A percentile compares a stretch with the other conserved stretches of the same genome.
phyloP scores from a whole-genome alignment of 2,797 vertebrate genomes.

The Mormyrops boulengeri region DNA sequence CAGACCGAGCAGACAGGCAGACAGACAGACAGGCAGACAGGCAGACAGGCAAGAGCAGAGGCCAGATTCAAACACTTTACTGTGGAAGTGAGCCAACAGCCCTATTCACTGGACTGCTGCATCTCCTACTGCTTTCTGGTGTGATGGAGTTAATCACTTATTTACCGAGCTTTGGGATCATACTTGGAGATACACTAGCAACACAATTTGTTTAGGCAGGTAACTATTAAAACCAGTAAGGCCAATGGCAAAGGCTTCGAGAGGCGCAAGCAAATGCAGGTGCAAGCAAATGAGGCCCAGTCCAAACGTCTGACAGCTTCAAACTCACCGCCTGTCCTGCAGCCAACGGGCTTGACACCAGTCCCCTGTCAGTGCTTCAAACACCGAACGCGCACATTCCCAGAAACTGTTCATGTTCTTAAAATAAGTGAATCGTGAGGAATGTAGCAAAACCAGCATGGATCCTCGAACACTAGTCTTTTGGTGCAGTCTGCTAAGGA shows the following conservation, averaged over 20 bases:
- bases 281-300: neutral
- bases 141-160: constrained; percentile 24
- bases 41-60: neutral
- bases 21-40: neutral
- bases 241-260: neutral
- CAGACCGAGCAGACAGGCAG: neutral
- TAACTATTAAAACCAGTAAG: constrained; percentile 17
- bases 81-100: neutral
- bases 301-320: neutral
- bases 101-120: neutral
- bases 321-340: constrained; percentile 11
- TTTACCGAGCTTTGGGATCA: neutral
- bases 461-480: neutral
- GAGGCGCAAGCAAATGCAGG: neutral
- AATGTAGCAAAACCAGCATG: neutral
- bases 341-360: constrained; percentile 11
- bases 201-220: constrained; percentile 11
- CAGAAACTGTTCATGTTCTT: neutral
- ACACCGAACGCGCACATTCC: neutral
- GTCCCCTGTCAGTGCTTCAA: neutral
- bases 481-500: neutral
- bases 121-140: neutral
- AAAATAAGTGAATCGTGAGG: neutral
- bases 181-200: neutral
- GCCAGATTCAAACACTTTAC: neutral